Base-by-base conservation (phyloP, 2,797 vertebrate species). In the Mycteria americana region DNA sequence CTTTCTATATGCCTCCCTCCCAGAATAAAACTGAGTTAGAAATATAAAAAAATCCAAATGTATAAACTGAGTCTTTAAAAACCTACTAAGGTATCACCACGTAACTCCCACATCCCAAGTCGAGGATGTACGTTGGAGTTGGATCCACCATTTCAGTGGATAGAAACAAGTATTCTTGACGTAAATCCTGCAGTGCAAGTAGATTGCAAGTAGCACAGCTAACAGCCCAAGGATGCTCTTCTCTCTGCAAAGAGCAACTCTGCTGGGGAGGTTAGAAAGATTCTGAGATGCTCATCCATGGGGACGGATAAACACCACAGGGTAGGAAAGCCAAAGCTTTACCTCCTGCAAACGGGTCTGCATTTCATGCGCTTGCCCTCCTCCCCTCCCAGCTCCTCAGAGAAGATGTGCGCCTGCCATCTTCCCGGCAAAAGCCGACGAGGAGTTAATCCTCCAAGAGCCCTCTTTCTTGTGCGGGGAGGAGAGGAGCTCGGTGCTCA, bases 401-500 rank as follows among this genome's bases (percentile, higher is more conserved):
- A 80, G 60, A 82, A 50, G 27, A 46, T 1, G 0, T 1, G 0
- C 1, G 2, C 53, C 50, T 92, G 64, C 75, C 53, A 57, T 0
- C 21, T 62, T 75, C 62, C 51, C 27, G 24, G 21, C 25, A 73
- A 67, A 83, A 83, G 62, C 18, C 1, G 0, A 14, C 0, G 0
- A 31, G 28, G 15, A 35, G 25, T 35, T 88, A 24, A 25, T 45
- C 33, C 14, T 77, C 70, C 54, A 17, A 30, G 54, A 88, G n/a
- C 59, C 43, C 45, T 84, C 45, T 93, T 83, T 48, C 13, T 77
- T 82, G 59, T 53, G 37, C 8, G 15, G 14, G 51, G 48, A 85
- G 50, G 48, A 65, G 72, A 65, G n/a, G 18, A 79, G 37, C 39
- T 48, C 0, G 0, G 18, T 63, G 37, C 54, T 74, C 7, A 59